phyloP scores from a whole-genome alignment of 2,888 invertebrate genomes.

The Noctua janthina region DNA sequence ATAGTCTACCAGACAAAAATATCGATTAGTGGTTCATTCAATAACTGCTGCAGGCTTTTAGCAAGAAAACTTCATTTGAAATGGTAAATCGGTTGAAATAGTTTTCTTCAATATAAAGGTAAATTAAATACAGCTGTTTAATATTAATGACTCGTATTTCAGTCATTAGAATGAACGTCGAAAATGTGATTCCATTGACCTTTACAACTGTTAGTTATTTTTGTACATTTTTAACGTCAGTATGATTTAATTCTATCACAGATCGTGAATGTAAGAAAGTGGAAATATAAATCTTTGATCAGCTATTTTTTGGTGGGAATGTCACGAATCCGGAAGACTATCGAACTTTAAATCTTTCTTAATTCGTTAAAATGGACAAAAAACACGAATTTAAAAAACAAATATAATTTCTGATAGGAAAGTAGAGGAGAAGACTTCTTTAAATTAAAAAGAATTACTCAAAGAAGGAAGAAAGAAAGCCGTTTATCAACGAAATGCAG shows the following conservation, averaged over 20 bases:
- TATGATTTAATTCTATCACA: constrained; percentile 24
- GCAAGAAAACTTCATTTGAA: background rate
- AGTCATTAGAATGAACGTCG: constrained; percentile 30
- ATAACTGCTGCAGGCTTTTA: background rate
- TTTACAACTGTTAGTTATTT: constrained; percentile 35
- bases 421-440: background rate
- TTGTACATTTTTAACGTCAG: constrained; percentile 33
- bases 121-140: constrained; percentile 30
- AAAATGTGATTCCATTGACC: constrained; percentile 48
- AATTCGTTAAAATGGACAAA: constrained; percentile 2
- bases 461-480: background rate
- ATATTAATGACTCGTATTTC: constrained; percentile 59
- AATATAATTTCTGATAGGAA: background rate
- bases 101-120: constrained; percentile 10
- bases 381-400: background rate
- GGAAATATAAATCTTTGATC: constrained; percentile 19
- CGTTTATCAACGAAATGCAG: background rate
- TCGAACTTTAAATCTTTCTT: background rate
- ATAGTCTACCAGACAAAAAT: background rate
- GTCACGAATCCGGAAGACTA: constrained; percentile 29
- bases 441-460: background rate
- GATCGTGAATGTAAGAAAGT: constrained; percentile 7
- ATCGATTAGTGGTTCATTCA: background rate
- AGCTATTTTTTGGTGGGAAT: constrained; percentile 27
- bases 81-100: background rate